Conservation (phyloP, 2,797 vertebrate species). For the Acestrorhynchus altus region DNA sequence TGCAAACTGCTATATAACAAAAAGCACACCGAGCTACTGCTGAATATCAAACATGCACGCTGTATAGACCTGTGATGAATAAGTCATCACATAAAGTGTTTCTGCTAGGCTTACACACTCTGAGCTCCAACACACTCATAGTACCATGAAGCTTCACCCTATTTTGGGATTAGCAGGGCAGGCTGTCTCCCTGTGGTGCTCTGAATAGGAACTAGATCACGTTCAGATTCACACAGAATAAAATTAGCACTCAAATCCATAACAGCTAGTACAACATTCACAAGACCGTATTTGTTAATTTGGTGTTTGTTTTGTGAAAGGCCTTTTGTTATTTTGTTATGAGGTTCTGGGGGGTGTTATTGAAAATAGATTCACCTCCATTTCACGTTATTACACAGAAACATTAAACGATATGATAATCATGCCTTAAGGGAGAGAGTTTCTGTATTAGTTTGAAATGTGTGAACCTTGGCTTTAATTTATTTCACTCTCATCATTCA, state of each 20-base stretch:
- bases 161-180: conserved; percentile 68
- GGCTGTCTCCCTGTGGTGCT: conserved; percentile 33
- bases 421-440: conserved; percentile 28
- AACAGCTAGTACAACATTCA: background rate
- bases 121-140: conserved; percentile 18
- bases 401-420: conserved; percentile 35
- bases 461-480: background rate
- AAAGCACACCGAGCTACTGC: background rate
- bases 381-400: conserved; percentile 34
- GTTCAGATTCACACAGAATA: conserved; percentile 44
- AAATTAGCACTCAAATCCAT: conserved; percentile 29
- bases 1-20: background rate
- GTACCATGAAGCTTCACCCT: conserved; percentile 36
- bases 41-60: conserved; percentile 1
- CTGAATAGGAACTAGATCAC: conserved; percentile 36
- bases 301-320: conserved; percentile 13
- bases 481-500: background rate
- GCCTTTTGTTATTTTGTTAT: conserved; percentile 9
- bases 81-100: conserved; percentile 4
- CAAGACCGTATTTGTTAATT: conserved; percentile 6
- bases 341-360: conserved; percentile 14
- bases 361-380: conserved; percentile 33
- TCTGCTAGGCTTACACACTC: background rate
- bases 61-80: conserved; percentile 2
- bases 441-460: conserved; percentile 1